Evolutionary conservation across 2,888 invertebrate species (phyloP), one percentile per base, ranked within the genome.

Genomic region (Rotaria magnacalcarata): DNA sequence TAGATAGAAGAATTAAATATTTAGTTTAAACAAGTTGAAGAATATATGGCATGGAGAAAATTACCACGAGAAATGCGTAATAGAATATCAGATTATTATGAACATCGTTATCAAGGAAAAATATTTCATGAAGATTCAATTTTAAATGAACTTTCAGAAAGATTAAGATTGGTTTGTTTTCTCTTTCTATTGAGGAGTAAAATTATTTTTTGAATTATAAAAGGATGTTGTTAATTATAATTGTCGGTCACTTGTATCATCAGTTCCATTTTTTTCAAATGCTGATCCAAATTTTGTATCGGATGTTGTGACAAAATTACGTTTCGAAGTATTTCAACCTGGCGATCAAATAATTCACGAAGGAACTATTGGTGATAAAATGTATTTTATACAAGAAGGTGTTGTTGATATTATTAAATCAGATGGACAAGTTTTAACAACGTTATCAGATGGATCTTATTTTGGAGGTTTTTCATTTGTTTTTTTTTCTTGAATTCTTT

Each of bases 301-400:
- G 88, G 97, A 97, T 92, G 96, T 97, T 91, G 96, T 97, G 90
- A 97, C 97, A 89, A 97, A 97, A 93, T 94, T 97, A 91, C 94
- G 96, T 93, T 97, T 97, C 93, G 97, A 97, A 94, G 89, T 89
- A 94, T 97, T 96, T 94, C 97, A 97, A 93, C 97, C 97, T 93
- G 97, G 90, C 19, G 90, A 91, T 88, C 90, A 89, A 87, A 90
- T 91, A 85, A 90, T 91, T 67, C 89, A 89, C 86, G 97, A 97
- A 92, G 97, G 97, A 90, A 97, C 97, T 88, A 96, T 97, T 91
- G 97, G 97, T 90, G 95, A 95, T 90, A 97, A 97, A 93, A 97
- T 97, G 97, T 97, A 96, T 93, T 97, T 97, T 93, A 97, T 97
- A 90, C 97, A 97, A 93, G 97, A 97, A 92, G 97, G 97, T 88